Evolutionary conservation across 2,888 invertebrate species (phyloP).

Genomic region (Mythimna vitellina): DNA sequence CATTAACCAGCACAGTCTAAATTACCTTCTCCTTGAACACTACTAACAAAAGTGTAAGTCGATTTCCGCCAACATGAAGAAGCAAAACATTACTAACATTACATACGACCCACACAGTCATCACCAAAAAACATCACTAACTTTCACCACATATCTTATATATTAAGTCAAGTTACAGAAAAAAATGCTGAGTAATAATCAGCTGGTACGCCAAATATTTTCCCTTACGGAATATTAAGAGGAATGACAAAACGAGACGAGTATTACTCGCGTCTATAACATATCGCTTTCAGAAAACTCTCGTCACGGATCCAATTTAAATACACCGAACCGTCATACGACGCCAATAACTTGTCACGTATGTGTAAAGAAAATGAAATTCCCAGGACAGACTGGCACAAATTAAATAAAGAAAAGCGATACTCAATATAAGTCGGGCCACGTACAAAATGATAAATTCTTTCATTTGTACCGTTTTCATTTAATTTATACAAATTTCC

Average conservation of each 20-base stretch:
- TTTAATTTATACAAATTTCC: conserved; percentile 83
- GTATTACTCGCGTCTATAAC: conserved; percentile 39
- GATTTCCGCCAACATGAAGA: background rate
- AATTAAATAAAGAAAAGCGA: conserved; percentile 71
- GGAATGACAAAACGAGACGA: conserved; percentile 48
- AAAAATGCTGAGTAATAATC: conserved; percentile 50
- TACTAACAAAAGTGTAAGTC: background rate
- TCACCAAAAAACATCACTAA: conserved; percentile 4
- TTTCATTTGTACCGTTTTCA: conserved; percentile 79
- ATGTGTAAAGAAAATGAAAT: conserved; percentile 65
- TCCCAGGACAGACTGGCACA: conserved; percentile 58
- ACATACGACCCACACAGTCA: background rate
- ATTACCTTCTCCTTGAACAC: background rate
- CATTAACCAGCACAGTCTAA: no score
- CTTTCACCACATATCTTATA: conserved; percentile 11
- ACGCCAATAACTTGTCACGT: conserved; percentile 67
- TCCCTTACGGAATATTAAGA: conserved; percentile 51
- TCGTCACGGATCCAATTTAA: conserved; percentile 61
- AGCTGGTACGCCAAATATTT: conserved; percentile 53
- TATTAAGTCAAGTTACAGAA: conserved; percentile 32
- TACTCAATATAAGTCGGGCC: conserved; percentile 63
- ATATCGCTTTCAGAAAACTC: conserved; percentile 39
- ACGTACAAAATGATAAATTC: conserved; percentile 82
- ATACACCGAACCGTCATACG: conserved; percentile 56
- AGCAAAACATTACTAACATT: background rate